Percentiles rank a stretch among this genome's conserved stretches.
phyloP scores from a whole-genome alignment of 2,113 vertebrate species.

The Galemys pyrenaicus region DNA sequence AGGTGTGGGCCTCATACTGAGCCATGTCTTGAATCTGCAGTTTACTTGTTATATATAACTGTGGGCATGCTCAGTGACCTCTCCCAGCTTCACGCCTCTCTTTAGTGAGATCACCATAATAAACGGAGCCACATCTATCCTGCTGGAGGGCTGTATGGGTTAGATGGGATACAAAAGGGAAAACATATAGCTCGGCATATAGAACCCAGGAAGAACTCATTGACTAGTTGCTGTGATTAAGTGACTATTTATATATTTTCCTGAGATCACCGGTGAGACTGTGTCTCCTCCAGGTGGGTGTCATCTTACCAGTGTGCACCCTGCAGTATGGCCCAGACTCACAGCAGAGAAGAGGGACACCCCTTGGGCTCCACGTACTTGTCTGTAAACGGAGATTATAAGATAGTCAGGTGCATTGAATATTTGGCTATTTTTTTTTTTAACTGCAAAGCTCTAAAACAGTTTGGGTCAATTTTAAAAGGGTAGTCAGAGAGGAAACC shows the following conservation, averaged over 20 bases:
- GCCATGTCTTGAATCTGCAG: neutral
- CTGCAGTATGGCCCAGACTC: no score
- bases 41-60: neutral
- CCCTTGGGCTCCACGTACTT: neutral
- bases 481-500: neutral
- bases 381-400: neutral
- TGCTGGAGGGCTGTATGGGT: neutral
- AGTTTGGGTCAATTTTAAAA: neutral
- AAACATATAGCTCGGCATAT: neutral
- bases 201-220: neutral
- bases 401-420: neutral
- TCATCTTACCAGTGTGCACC: neutral
- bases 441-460: conserved; percentile 18
- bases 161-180: neutral
- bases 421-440: conserved; percentile 17
- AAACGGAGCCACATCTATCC: neutral
- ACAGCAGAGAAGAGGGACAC: neutral
- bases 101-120: neutral
- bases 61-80: neutral
- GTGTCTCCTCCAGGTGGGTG: neutral
- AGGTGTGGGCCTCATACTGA: neutral
- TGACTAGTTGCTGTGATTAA: neutral
- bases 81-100: neutral
- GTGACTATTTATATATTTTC: neutral
- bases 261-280: neutral